phyloP scores from a whole-genome alignment of 2,888 invertebrate species.

The Lasiommata megera region DNA sequence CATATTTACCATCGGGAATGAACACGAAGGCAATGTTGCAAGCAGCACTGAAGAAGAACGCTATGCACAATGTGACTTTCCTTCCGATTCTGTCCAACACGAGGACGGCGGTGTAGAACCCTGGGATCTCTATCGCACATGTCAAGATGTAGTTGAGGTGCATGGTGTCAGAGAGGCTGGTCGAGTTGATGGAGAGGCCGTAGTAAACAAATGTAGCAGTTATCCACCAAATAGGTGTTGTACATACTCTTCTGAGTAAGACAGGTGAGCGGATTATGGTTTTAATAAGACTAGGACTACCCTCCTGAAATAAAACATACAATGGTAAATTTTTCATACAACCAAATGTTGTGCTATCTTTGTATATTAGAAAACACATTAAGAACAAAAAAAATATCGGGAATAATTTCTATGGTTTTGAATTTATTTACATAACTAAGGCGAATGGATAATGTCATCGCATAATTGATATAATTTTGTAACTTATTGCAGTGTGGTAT shows the following conservation, averaged over 20 bases:
- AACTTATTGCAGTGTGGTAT: too few species aligned
- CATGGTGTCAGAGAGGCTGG: conserved; percentile 86
- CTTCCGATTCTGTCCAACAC: conserved; percentile 84
- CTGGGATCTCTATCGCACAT: conserved; percentile 86
- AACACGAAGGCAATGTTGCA: conserved; percentile 66
- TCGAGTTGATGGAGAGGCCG: conserved; percentile 89
- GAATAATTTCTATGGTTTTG: too few species aligned
- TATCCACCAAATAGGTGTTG: conserved; percentile 89
- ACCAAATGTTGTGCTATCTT: too few species aligned
- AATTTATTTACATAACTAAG: too few species aligned
- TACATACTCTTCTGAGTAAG: conserved; percentile 79
- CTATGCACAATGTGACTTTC: conserved; percentile 79
- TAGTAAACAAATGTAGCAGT: conserved; percentile 90
- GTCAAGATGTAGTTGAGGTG: conserved; percentile 87
- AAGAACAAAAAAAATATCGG: too few species aligned
- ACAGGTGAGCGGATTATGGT: conserved; percentile 16
- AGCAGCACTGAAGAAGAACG: conserved; percentile 81
- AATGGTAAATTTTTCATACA: too few species aligned
- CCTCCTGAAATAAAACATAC: conserved; percentile 20
- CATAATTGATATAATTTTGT: too few species aligned
- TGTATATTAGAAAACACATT: too few species aligned
- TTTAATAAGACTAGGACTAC: conserved; percentile 40
- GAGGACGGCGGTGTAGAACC: conserved; percentile 82
- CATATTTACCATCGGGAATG: conserved; percentile 72
- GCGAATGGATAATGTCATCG: too few species aligned